phyloP scores from a whole-genome alignment of 2,888 invertebrate genomes.

The Tetranychus truncatus region DNA sequence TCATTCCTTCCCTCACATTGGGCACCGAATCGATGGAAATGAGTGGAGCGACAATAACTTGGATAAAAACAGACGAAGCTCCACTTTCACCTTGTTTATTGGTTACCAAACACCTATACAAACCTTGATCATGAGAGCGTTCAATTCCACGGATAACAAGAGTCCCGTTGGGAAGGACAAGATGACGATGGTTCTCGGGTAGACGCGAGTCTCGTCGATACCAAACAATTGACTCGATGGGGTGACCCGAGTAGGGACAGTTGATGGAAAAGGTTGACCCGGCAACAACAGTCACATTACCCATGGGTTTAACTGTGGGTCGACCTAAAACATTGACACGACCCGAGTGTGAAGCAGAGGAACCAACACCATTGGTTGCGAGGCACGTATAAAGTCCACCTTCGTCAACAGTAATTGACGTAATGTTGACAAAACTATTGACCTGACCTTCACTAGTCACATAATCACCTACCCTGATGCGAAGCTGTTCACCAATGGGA shows the following conservation, averaged over 20 bases:
- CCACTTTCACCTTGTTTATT: conserved; percentile 47
- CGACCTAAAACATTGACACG: conserved; percentile 40
- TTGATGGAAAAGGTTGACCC: conserved; percentile 71
- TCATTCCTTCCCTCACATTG: conserved; percentile 35
- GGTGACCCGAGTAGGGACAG: conserved; percentile 35
- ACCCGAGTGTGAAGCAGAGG: conserved; percentile 20
- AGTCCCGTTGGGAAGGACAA: conserved; percentile 67
- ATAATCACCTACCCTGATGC: conserved; percentile 30
- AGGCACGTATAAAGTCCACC: conserved; percentile 22
- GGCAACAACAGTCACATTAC: conserved; percentile 76
- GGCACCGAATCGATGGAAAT: conserved; percentile 24
- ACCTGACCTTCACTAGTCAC: conserved; percentile 32
- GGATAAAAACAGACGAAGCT: conserved; percentile 23
- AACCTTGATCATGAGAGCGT: conserved; percentile 63
- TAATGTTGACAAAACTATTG: conserved; percentile 31
- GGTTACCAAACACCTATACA: conserved; percentile 71
- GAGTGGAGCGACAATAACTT: conserved; percentile 29
- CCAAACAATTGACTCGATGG: conserved; percentile 33
- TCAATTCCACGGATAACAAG: conserved; percentile 68
- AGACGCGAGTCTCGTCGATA: conserved; percentile 51
- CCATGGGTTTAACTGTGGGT: conserved; percentile 75
- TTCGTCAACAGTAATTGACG: conserved; percentile 25
- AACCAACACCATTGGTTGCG: conserved; percentile 7
- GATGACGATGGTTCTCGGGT: conserved; percentile 66
- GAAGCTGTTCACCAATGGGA: conserved; percentile 28